Conservation (phyloP, 2,113 vertebrate genomes). For the Platanista minor region DNA sequence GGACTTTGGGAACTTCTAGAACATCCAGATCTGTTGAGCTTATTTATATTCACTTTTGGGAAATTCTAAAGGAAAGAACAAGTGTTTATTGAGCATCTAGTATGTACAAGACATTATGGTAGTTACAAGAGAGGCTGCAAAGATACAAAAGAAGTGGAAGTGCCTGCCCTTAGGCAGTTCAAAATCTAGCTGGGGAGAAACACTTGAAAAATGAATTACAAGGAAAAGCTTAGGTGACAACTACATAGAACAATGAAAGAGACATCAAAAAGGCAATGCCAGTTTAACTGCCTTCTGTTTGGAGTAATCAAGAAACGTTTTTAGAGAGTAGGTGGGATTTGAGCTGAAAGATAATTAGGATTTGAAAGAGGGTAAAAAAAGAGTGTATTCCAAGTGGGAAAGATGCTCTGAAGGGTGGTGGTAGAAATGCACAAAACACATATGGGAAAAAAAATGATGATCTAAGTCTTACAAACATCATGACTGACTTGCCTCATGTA, state of each 20-base stretch:
- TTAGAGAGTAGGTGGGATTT: background rate
- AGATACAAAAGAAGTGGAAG: background rate
- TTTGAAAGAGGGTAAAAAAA: constrained; percentile 13
- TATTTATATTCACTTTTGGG: background rate
- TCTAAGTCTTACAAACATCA: background rate
- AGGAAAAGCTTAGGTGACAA: constrained; percentile 21
- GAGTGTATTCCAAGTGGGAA: background rate
- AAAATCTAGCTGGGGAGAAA: background rate
- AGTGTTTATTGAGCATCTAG: constrained; percentile 17
- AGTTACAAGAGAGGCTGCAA: background rate
- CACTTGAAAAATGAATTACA: constrained; percentile 4
- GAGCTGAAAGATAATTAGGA: constrained; percentile 1
- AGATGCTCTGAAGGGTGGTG: background rate
- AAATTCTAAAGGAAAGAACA: background rate
- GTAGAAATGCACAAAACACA: background rate
- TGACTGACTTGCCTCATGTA: background rate
- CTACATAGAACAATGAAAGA: constrained; percentile 28
- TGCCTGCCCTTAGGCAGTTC: background rate
- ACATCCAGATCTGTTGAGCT: background rate
- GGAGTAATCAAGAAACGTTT: background rate
- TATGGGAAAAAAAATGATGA: background rate
- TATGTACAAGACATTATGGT: background rate
- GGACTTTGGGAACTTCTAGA: background rate
- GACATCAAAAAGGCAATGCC: constrained; percentile 28
- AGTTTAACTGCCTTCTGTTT: constrained; percentile 31